A percentile compares a stretch with the other conserved stretches of the same genome.
Conservation (phyloP, 2,888 invertebrate species). For the Eustalomyia histrio region DNA sequence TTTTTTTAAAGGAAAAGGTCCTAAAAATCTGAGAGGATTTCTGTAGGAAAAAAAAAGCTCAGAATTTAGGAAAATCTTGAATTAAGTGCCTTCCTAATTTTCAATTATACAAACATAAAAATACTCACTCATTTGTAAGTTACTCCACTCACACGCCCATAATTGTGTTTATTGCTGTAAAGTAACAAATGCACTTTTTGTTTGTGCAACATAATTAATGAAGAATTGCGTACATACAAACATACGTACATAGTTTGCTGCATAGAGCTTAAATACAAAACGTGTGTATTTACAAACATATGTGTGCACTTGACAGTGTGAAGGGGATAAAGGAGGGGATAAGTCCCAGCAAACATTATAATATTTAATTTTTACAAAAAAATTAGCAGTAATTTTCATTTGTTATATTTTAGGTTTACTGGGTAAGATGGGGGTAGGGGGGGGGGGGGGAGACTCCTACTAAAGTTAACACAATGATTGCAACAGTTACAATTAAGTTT, state of each 20-base stretch:
- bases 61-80: too few relatives aligned
- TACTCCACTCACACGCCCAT: constrained; percentile 15
- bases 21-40: too few relatives aligned
- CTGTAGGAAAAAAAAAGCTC: too few relatives aligned
- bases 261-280: constrained; percentile 10
- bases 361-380: neutral
- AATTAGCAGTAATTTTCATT: neutral
- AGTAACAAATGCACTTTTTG: constrained; percentile 34
- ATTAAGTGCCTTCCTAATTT: too few relatives aligned
- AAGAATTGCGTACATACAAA: constrained; percentile 27
- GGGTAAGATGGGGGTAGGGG: neutral
- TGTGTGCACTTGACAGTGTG: neutral
- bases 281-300: neutral
- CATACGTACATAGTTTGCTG: neutral
- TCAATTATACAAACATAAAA: neutral
- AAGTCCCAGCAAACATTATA: neutral
- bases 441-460: too few relatives aligned
- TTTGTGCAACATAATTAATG: constrained; percentile 49
- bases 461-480: constrained; percentile 15
- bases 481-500: constrained; percentile 62
- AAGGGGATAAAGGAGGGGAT: neutral
- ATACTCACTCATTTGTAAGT: constrained; percentile 12
- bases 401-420: neutral
- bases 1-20: too few relatives aligned
- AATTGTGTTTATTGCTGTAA: constrained; percentile 11